Evolutionary conservation across 2,797 vertebrate species (phyloP).

Genomic region (Cottoperca gobio): DNA sequence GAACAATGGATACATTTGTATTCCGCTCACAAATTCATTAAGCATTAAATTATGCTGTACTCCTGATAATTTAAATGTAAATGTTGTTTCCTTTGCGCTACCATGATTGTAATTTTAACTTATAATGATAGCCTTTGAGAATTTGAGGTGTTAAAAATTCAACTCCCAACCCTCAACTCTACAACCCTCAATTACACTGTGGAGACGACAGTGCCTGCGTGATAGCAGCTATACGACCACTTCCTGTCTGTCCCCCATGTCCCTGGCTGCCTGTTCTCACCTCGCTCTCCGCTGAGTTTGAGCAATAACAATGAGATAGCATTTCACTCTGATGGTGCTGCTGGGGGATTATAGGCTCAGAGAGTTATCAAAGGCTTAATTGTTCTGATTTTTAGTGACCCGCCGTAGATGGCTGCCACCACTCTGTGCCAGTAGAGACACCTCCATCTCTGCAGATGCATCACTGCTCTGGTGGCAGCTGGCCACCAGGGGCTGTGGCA

Average conservation of each 20-base stretch:
- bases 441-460: conserved; percentile 46
- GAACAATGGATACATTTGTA: conserved; percentile 52
- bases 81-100: conserved; percentile 47
- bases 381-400: conserved; percentile 76
- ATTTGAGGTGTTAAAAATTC: conserved; percentile 35
- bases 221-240: conserved; percentile 21
- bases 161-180: conserved; percentile 17
- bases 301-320: conserved; percentile 82
- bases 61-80: conserved; percentile 55
- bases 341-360: conserved; percentile 83
- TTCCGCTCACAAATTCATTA: conserved; percentile 50
- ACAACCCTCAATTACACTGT: conserved; percentile 21
- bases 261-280: conserved; percentile 53
- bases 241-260: conserved; percentile 38
- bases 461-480: conserved; percentile 21
- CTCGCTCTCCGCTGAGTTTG: conserved; percentile 42
- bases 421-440: conserved; percentile 60
- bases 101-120: conserved; percentile 48
- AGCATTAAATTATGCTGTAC: conserved; percentile 49
- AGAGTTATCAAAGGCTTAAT: conserved; percentile 86
- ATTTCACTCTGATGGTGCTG: conserved; percentile 81
- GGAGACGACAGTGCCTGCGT: conserved; percentile 33
- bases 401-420: conserved; percentile 63
- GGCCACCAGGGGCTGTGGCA: conserved; percentile 22
- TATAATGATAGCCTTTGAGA: conserved; percentile 37